These are phyloP conservation scores for Aphaenogaster rudis DNA, from an alignment of 1,140 invertebrate species.

Conservation along the genomic window DNA sequence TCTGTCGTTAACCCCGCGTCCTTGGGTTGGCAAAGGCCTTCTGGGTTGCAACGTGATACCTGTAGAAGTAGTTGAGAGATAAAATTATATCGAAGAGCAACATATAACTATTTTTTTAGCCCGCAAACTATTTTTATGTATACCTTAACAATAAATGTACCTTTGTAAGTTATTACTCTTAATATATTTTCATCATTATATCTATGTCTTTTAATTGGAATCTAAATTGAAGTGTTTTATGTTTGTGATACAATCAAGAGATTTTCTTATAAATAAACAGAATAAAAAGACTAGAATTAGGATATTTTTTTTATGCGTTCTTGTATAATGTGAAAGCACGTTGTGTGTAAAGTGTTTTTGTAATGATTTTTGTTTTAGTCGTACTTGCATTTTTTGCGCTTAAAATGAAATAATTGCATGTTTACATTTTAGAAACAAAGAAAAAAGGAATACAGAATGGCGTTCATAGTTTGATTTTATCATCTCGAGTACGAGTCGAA, in stretches of 20 bases:
- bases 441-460: background rate
- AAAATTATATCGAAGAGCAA: conserved; percentile 66
- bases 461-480: background rate
- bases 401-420: background rate
- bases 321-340: background rate
- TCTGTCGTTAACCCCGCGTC: conserved; percentile 89
- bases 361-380: background rate
- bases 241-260: background rate
- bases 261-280: background rate
- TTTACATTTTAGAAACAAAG: background rate
- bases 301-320: background rate
- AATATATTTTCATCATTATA: conserved; percentile 43
- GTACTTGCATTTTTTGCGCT: background rate
- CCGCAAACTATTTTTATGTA: conserved; percentile 48
- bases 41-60: conserved; percentile 92
- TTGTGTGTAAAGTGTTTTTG: background rate
- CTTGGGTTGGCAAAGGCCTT: conserved; percentile 92
- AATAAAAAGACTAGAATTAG: background rate
- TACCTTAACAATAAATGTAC: conserved; percentile 62
- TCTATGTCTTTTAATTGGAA: background rate
- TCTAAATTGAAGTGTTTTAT: background rate
- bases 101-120: conserved; percentile 48
- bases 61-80: conserved; percentile 86
- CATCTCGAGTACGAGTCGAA: background rate
- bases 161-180: conserved; percentile 55